phyloP scores from a whole-genome alignment of 2,888 invertebrate species.

The Mesoligia furuncula region DNA sequence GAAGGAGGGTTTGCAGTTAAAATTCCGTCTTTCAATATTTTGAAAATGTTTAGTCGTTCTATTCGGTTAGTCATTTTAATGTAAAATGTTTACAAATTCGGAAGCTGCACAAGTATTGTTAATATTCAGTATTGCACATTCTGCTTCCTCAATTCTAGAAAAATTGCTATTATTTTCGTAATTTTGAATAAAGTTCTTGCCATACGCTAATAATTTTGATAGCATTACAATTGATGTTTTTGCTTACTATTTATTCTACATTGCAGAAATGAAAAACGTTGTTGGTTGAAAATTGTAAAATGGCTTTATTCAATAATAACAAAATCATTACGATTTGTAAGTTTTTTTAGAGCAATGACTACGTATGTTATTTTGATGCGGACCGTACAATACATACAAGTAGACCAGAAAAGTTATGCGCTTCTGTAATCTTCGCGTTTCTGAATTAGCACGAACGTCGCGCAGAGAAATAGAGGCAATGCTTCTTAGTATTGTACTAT shows the following conservation, averaged over 20 bases:
- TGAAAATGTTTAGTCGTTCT: neutral
- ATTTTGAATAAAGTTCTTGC: neutral
- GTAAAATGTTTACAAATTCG: neutral
- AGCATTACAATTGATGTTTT: neutral
- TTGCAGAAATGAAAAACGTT: neutral
- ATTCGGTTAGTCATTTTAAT: conserved; percentile 1
- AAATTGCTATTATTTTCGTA: neutral
- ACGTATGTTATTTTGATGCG: neutral
- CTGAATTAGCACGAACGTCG: neutral
- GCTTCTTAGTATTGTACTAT: neutral
- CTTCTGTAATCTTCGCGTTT: neutral
- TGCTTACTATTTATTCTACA: neutral
- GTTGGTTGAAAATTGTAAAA: neutral
- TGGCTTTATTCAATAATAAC: neutral
- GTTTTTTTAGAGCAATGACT: neutral
- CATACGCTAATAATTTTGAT: neutral
- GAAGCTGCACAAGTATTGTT: conserved; percentile 29
- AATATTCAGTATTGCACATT: conserved; percentile 11
- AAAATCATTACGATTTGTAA: neutral
- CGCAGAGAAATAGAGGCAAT: neutral
- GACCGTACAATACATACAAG: neutral
- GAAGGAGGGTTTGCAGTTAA: neutral
- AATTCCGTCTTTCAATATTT: neutral
- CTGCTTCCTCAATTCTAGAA: neutral
- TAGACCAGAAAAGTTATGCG: neutral